Evolutionary conservation across 2,113 vertebrate genomes (phyloP).

Genomic region (Vidua chalybeata): DNA sequence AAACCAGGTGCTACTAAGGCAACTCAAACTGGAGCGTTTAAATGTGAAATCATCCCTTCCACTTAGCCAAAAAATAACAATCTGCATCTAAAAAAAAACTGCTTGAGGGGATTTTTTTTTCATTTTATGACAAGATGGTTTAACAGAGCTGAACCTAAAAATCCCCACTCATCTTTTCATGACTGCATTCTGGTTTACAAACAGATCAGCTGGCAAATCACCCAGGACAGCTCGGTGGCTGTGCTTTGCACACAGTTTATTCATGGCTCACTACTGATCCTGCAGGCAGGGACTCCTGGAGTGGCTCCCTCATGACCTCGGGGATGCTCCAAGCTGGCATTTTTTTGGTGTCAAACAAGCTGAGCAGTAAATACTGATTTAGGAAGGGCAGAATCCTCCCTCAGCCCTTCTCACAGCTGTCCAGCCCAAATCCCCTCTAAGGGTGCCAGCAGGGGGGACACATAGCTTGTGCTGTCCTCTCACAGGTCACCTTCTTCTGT

Average conservation of each 20-base stretch:
- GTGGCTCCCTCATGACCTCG: neutral
- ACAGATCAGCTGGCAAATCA: neutral
- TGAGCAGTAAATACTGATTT: neutral
- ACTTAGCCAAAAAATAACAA: neutral
- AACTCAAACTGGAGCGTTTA: neutral
- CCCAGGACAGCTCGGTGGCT: fast-evolving
- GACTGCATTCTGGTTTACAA: neutral
- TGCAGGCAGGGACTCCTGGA: neutral
- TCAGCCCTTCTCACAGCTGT: neutral
- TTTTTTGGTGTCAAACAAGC: neutral
- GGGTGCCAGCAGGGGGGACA: neutral
- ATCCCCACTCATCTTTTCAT: neutral
- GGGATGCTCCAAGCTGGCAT: neutral
- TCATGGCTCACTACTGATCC: neutral
- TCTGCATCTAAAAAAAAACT: neutral
- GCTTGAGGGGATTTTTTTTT: neutral
- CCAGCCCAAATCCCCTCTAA: neutral
- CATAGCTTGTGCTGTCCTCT: fast-evolving
- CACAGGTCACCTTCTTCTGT: neutral
- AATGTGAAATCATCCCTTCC: neutral
- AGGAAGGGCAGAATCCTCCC: neutral
- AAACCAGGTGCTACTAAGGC: neutral
- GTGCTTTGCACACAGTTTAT: neutral
- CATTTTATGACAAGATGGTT: neutral
- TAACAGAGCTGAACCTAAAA: constrained; percentile 10